Evolutionary conservation across 1,140 invertebrate genomes (phyloP), one percentile per base, ranked within the genome.

Genomic region (Chironomus tepperi): DNA sequence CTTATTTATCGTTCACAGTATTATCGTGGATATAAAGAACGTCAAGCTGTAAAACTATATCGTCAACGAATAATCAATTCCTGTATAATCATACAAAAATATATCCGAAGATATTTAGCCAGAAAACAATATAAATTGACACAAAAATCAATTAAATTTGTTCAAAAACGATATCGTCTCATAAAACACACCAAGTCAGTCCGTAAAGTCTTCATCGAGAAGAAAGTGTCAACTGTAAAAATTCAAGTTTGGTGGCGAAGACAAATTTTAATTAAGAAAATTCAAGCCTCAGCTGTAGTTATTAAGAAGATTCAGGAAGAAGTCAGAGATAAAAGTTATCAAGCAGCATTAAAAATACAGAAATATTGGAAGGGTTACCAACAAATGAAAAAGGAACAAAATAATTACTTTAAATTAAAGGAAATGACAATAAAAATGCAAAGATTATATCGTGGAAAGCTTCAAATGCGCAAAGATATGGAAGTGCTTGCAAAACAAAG

Each of bases 11-110:
- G 8, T 67, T 67, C 8, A 70, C 82, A 84, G 83, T 43, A 77
- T 75, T 76, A 86, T 83, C 78, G 81, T 76, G 80, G 80, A 74
- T 87, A 86, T 78, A 85, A 85, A 75, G 82, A 83, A 74, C 78
- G 83, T 42, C 82, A 83, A 42, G 83, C 81, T 76, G 77, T 77
- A 7, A 80, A 81, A 77, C 77, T 83, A 74, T 79, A 83, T 79
- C 78, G 76, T 79, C 75, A 74, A 15, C 75, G 80, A 70, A 77
- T 79, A 16, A 81, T 79, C 9, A 75, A 77, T n/a, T 84, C 87
- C 0, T 83, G 82, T 1, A 78, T 86, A 5, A 78, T 81, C 1
- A 79, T 90, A 64, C 89, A 90, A 75, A 85, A 84, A 76, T 83
- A 83, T 75, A 87, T 82, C 74, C 83, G 86, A 57, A 85, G 85